Evolutionary conservation across 2,797 vertebrate species (phyloP).

Genomic region (Bradypus variegatus): DNA sequence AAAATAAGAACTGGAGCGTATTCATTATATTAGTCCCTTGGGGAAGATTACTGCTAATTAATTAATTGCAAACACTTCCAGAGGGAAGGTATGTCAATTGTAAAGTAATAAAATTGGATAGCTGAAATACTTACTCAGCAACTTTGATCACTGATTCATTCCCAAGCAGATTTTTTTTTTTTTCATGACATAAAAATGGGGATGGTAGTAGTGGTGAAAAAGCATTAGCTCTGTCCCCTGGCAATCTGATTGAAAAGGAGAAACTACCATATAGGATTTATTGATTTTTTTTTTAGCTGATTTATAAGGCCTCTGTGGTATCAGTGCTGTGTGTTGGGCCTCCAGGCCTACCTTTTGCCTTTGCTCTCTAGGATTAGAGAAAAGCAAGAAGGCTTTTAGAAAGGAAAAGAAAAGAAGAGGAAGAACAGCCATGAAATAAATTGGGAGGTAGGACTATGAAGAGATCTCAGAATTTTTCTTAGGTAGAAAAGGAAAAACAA

Average conservation of each 20-base stretch:
- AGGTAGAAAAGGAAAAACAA: neutral
- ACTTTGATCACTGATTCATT: constrained; percentile 55
- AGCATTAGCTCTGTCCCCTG: constrained; percentile 46
- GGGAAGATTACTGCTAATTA: constrained; percentile 76
- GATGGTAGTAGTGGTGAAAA: neutral
- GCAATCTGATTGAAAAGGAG: constrained; percentile 38
- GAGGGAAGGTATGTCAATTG: constrained; percentile 74
- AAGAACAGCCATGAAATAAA: neutral
- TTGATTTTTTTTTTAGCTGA: constrained; percentile 58
- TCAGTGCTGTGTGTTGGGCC: neutral
- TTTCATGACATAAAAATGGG: constrained; percentile 58
- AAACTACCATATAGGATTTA: constrained; percentile 38
- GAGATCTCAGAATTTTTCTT: neutral
- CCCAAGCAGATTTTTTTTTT: constrained; percentile 45
- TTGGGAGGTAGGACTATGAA: neutral
- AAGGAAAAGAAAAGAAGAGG: neutral
- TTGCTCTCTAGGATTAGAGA: constrained; percentile 28
- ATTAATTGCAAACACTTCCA: constrained; percentile 77
- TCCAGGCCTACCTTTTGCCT: constrained; percentile 36
- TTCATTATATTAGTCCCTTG: constrained; percentile 71
- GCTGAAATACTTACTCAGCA: constrained; percentile 74
- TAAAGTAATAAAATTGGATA: constrained; percentile 73
- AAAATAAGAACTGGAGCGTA: constrained; percentile 54
- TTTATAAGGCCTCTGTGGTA: constrained; percentile 50
- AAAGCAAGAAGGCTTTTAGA: constrained; percentile 25